phyloP scores from a whole-genome alignment of 2,113 vertebrate species.

The Saiga tatarica region DNA sequence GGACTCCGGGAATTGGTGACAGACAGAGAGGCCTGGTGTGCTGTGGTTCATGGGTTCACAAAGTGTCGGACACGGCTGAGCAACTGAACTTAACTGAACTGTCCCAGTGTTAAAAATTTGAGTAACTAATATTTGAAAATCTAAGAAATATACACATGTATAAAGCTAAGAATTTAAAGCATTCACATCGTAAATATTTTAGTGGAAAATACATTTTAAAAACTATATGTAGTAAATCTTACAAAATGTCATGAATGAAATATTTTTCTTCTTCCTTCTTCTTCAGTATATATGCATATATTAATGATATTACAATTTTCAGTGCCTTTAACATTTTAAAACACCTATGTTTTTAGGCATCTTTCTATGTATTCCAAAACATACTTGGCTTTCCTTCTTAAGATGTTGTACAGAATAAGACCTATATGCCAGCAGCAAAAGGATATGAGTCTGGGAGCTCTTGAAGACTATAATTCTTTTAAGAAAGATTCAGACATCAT shows the following conservation, averaged over 20 bases:
- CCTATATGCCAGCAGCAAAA: neutral
- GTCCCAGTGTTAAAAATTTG: neutral
- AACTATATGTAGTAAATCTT: neutral
- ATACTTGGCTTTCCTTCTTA: neutral
- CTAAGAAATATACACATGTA: neutral
- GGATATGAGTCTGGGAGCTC: neutral
- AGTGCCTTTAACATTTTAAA: constrained; percentile 2
- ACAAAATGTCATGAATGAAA: neutral
- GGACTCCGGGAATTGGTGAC: too few relatives aligned
- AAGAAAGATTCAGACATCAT: constrained; percentile 62
- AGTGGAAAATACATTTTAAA: neutral
- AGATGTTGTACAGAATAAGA: neutral
- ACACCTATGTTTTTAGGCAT: neutral
- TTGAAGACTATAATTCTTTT: constrained; percentile 53
- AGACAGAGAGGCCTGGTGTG: too few relatives aligned
- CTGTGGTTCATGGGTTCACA: accelerated
- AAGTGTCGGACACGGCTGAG: accelerated
- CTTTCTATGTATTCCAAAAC: neutral
- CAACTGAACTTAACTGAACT: neutral
- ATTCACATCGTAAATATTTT: neutral
- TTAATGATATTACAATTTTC: neutral
- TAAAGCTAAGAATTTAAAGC: neutral
- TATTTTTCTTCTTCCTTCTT: neutral
- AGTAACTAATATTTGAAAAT: neutral
- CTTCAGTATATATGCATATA: neutral